phyloP scores from a whole-genome alignment of 2,888 invertebrate species.

The Neocrepidodera transversa region DNA sequence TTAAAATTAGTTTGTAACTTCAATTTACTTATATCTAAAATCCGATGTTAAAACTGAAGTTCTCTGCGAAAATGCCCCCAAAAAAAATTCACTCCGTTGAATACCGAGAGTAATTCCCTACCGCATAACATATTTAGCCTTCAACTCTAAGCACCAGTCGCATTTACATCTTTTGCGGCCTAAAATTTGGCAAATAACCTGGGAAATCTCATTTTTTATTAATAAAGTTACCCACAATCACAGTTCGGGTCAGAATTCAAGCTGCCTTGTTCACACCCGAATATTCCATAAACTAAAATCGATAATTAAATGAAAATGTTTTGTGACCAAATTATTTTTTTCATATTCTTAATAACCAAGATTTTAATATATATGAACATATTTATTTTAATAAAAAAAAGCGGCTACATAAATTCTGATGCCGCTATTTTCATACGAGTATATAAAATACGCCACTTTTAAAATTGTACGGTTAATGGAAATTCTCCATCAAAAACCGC shows the following conservation, averaged over 20 bases:
- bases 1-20: constrained; percentile 10
- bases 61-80: background rate
- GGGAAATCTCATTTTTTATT: background rate
- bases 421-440: constrained; percentile 1
- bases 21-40: constrained; percentile 10
- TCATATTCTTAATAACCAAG: constrained; percentile 1
- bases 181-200: background rate
- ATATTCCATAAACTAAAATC: constrained; percentile 5
- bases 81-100: background rate
- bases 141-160: background rate
- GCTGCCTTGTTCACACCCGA: background rate
- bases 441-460: background rate
- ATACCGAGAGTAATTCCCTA: background rate
- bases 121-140: background rate
- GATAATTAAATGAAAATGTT: constrained; percentile 11
- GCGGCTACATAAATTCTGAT: constrained; percentile 3
- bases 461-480: constrained; percentile 11
- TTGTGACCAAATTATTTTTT: constrained; percentile 9
- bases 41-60: constrained; percentile 4
- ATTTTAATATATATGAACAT: constrained; percentile 10
- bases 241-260: no score
- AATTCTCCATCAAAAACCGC: constrained; percentile 1
- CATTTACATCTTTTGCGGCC: background rate
- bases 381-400: constrained; percentile 10
- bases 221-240: background rate